Percentiles rank a stretch among this genome's conserved stretches.
Evolutionary conservation across 2,113 vertebrate genomes (phyloP).

Genomic region (Pygoscelis antarcticus): DNA sequence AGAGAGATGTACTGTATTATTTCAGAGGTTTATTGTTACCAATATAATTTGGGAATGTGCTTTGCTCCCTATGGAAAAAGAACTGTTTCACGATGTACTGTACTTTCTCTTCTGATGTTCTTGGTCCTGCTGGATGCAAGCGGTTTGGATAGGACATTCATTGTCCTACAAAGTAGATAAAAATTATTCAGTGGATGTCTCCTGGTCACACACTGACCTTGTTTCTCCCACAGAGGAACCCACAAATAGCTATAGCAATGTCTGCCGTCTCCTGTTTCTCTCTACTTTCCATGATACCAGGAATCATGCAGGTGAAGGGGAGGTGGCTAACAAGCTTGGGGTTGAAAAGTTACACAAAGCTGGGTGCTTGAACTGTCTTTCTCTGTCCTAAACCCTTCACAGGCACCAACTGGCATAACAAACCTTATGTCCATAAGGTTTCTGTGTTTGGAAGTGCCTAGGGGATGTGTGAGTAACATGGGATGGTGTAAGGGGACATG

Average conservation of each 20-base stretch:
- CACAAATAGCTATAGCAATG: background rate
- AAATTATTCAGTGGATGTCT: background rate
- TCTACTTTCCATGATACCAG: background rate
- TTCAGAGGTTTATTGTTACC: conserved; percentile 63
- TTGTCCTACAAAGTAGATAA: background rate
- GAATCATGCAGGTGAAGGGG: background rate
- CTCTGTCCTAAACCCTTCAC: background rate
- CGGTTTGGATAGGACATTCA: background rate
- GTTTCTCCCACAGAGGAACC: background rate
- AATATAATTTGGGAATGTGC: conserved; percentile 62
- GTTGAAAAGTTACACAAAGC: background rate
- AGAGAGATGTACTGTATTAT: conserved; percentile 64
- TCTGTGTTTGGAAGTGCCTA: background rate
- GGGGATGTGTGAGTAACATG: background rate
- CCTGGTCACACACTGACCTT: background rate
- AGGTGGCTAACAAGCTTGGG: background rate
- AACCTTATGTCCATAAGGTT: background rate
- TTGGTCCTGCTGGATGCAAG: conserved; percentile 21
- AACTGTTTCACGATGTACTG: conserved; percentile 52
- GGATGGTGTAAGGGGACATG: background rate
- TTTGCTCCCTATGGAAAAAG: conserved; percentile 51
- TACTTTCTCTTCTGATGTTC: conserved; percentile 53
- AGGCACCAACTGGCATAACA: background rate
- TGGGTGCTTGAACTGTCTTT: background rate
- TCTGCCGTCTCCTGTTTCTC: background rate